phyloP scores from a whole-genome alignment of 2,797 vertebrate genomes.

The Periparus ater region DNA sequence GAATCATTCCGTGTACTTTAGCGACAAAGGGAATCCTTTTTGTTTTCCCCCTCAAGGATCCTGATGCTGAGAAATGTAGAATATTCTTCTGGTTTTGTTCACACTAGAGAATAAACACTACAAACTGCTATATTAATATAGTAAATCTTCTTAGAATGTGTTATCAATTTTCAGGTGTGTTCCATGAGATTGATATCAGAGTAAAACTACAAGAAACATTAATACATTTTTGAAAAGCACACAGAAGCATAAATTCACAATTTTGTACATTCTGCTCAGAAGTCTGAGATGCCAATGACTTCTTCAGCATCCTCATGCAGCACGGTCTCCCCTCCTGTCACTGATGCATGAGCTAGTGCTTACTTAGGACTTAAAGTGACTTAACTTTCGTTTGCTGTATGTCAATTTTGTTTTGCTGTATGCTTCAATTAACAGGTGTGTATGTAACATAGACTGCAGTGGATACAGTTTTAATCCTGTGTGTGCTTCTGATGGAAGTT shows the following conservation, averaged over 20 bases:
- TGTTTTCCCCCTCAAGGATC: neutral
- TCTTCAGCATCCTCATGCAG: neutral
- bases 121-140: neutral
- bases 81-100: neutral
- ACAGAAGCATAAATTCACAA: neutral
- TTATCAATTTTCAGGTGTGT: neutral
- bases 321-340: accelerated
- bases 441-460: constrained; percentile 97
- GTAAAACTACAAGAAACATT: neutral
- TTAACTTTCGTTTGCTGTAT: neutral
- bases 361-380: neutral
- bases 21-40: neutral
- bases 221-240: neutral
- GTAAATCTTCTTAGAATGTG: neutral
- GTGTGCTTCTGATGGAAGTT: constrained; percentile 92
- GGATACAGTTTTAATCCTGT: constrained; percentile 95
- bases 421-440: constrained; percentile 83
- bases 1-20: too few relatives aligned
- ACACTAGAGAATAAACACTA: neutral
- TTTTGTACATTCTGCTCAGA: neutral
- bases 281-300: neutral
- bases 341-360: neutral
- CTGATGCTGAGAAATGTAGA: neutral
- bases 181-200: neutral
- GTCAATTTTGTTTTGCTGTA: neutral